Evolutionary conservation across 1,140 invertebrate species (phyloP), one percentile per base, ranked within the genome.

Genomic region (Macrotrachela quadricornifera): DNA sequence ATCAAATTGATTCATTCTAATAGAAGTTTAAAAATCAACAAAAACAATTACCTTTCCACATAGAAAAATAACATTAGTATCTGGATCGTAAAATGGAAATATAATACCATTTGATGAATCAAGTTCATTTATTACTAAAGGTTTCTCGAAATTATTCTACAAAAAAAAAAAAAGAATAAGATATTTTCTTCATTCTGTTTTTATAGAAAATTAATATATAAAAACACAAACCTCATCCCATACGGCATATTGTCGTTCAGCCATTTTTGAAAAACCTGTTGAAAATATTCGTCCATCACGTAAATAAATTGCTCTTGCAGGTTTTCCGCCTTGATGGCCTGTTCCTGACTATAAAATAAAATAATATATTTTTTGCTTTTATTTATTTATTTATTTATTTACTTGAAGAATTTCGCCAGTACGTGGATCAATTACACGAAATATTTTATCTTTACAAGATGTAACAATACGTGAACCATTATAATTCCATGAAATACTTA

Each of bases 71-170:
- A 71, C 63, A 50, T 57, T 63, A 14, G 62, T 63, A 55, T 71
- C 70, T 15, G 60, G 50, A 54, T 71, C 70, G 59, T 71, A 71
- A 46, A 66, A 67, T 14, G 64, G 65, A 57, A 69, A 68, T 38
- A 71, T 57, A 10, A 69, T 66, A 11, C 70, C 68, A 60, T 71
- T 71, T 51, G 62, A 68, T 39, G 59, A 62, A 56, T 71, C 70
- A 51, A 71, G 61, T 17, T 67, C 66, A 49, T 65, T 59, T 30
- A 58, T 59, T 12, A 36, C 57, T 12, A 66, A 36, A 14, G 39
- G 16, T 41, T 50, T 41, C 6, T 40, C 12, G 1, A 14, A 44
- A 17, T 50, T 30, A 8, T 30, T 30, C 21, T 30, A 30, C 8
- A 30, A 30, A 30, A 30, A 30, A 30, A 30, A 30, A 30, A 43